Percentiles rank a stretch among this genome's conserved stretches.
Evolutionary conservation across 2,888 invertebrate genomes (phyloP).

Genomic region (Camponotus fellah): DNA sequence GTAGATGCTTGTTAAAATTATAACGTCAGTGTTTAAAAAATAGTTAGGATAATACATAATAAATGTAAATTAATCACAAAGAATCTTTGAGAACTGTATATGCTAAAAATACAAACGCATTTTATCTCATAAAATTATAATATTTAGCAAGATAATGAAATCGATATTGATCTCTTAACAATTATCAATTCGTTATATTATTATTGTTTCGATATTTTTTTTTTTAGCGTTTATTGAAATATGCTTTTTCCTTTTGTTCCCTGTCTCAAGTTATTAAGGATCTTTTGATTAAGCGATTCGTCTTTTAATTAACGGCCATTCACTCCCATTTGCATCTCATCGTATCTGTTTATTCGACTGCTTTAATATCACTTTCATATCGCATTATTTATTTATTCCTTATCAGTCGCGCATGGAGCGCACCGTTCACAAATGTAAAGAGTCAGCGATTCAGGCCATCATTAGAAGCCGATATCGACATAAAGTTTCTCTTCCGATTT

Average conservation of each 20-base stretch:
- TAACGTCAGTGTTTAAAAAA: background rate
- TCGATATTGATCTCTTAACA: background rate
- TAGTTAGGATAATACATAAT: background rate
- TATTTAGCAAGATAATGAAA: background rate
- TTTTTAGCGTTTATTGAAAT: background rate
- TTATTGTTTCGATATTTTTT: background rate
- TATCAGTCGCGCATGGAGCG: constrained; percentile 21
- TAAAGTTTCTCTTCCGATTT: constrained; percentile 25
- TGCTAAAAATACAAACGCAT: background rate
- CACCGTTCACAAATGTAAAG: constrained; percentile 24
- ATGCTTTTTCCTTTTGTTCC: background rate
- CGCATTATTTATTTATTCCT: constrained; percentile 34
- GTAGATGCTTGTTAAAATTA: background rate
- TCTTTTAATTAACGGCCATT: constrained; percentile 46
- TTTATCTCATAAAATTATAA: background rate
- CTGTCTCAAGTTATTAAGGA: background rate
- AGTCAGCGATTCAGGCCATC: constrained; percentile 31
- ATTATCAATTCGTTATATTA: constrained; percentile 1
- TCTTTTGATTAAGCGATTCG: constrained; percentile 16
- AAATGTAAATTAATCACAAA: background rate
- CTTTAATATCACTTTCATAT: constrained; percentile 39
- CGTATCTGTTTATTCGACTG: constrained; percentile 25
- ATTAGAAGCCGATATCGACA: constrained; percentile 46
- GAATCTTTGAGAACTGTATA: background rate
- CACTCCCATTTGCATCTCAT: constrained; percentile 42